Percentiles rank a stretch among this genome's conserved stretches.
Conservation (phyloP, 23 tunicate genomes). For the Phallusia fumigata region DNA sequence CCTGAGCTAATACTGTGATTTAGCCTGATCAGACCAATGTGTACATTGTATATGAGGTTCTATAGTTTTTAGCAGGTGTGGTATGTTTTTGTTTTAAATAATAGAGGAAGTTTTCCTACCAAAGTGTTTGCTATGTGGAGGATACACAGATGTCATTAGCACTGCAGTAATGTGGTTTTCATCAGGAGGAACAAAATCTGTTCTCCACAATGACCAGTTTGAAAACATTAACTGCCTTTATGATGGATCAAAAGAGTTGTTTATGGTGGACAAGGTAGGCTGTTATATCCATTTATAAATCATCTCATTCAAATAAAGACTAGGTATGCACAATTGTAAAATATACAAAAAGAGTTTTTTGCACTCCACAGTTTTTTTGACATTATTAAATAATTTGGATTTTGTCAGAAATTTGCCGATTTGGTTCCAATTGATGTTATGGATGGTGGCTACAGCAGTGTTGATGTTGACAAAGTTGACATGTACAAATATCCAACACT, state of each 20-base stretch:
- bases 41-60: not conserved
- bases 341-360: no score
- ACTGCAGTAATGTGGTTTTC: constrained; percentile 71
- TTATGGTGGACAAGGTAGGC: constrained; percentile 51
- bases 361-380: no score
- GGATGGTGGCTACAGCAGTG: constrained; percentile 32
- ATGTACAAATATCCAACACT: constrained; percentile 43
- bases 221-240: constrained; percentile 74
- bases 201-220: constrained; percentile 56
- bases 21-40: no score
- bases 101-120: constrained; percentile 59
- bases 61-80: not conserved
- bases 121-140: constrained; percentile 53
- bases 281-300: not conserved
- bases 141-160: constrained; percentile 26
- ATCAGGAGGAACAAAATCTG: constrained; percentile 78
- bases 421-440: constrained; percentile 35
- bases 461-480: constrained; percentile 68
- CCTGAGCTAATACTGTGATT: no score
- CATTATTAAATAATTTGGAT: no score
- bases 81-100: not conserved
- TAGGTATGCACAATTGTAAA: no score
- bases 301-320: not conserved
- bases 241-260: constrained; percentile 62
- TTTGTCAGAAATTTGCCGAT: constrained; percentile 21